Evolutionary conservation across 1,140 invertebrate species (phyloP).

Genomic region (Neocloeon triangulifer): DNA sequence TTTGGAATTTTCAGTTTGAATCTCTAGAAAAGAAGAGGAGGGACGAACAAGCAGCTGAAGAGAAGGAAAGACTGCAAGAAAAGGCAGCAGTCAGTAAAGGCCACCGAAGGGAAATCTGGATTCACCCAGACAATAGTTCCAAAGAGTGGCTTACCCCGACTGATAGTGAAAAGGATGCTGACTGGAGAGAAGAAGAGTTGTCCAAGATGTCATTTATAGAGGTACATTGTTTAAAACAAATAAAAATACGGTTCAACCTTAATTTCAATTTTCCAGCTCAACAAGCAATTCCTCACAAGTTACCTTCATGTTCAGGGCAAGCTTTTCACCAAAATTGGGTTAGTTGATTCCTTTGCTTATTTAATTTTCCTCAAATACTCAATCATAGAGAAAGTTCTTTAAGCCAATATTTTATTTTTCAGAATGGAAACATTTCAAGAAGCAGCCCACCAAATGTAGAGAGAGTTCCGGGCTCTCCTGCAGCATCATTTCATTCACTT

Average conservation of each 20-base stretch:
- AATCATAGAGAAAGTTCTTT: background rate
- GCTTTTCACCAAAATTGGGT: constrained; percentile 76
- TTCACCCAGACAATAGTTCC: constrained; percentile 57
- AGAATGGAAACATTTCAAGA: constrained; percentile 76
- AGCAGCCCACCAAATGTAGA: constrained; percentile 52
- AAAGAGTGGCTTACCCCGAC: constrained; percentile 29
- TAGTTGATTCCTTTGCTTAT: no score
- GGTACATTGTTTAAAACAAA: constrained; percentile 37
- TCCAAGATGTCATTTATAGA: constrained; percentile 43
- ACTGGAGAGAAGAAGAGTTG: constrained; percentile 40
- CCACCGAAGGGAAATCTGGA: constrained; percentile 54
- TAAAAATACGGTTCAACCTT: constrained; percentile 24
- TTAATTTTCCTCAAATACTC: background rate
- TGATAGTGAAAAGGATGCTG: constrained; percentile 16
- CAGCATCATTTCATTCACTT: no score
- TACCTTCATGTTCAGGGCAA: constrained; percentile 83
- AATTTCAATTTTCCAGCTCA: constrained; percentile 33
- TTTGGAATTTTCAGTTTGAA: constrained; percentile 37
- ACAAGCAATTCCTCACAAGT: constrained; percentile 71
- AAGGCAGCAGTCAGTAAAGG: constrained; percentile 21
- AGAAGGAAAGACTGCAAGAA: constrained; percentile 30
- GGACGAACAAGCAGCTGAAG: constrained; percentile 31
- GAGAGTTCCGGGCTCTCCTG: constrained; percentile 56
- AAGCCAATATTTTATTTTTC: no score
- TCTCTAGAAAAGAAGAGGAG: constrained; percentile 48